Percentiles rank a stretch among this genome's conserved stretches.
Evolutionary conservation across 64 coral and sea anemone species (phyloP).

Genomic region (Pocillopora damicornis): DNA sequence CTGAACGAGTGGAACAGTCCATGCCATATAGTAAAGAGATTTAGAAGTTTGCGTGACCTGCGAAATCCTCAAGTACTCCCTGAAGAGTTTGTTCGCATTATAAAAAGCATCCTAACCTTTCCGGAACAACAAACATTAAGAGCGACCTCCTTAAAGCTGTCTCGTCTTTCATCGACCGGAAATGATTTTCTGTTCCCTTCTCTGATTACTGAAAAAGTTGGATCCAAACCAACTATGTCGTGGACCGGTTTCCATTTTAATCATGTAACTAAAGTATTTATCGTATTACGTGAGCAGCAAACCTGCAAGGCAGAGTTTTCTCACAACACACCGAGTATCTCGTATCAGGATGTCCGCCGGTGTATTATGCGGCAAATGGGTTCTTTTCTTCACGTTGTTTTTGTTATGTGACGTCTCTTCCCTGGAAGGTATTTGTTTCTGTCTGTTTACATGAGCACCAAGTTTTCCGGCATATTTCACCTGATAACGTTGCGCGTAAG

Average conservation of each 20-base stretch:
- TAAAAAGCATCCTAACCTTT: background rate
- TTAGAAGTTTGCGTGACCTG: no score
- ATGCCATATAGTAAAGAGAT: no score
- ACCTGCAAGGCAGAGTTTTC: background rate
- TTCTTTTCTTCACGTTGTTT: background rate
- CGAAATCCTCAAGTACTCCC: background rate
- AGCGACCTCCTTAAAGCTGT: background rate
- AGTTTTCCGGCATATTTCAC: background rate
- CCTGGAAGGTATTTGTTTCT: conserved; percentile 2
- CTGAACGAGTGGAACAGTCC: no score
- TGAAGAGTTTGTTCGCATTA: background rate
- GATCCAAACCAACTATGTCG: conserved; percentile 2
- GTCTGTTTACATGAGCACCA: background rate
- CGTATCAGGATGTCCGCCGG: background rate
- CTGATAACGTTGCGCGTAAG: background rate
- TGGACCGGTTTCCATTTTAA: background rate
- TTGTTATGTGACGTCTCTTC: background rate
- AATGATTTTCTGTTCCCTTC: background rate
- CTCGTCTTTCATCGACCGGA: conserved; percentile 4
- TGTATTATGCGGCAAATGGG: background rate
- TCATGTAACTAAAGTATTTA: background rate
- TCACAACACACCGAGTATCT: background rate
- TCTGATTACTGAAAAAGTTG: background rate
- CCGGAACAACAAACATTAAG: background rate
- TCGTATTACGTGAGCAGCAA: background rate